Evolutionary conservation across 2,113 vertebrate genomes (phyloP), one percentile per base, ranked within the genome.

Genomic region (Proterorhinus semilunaris): DNA sequence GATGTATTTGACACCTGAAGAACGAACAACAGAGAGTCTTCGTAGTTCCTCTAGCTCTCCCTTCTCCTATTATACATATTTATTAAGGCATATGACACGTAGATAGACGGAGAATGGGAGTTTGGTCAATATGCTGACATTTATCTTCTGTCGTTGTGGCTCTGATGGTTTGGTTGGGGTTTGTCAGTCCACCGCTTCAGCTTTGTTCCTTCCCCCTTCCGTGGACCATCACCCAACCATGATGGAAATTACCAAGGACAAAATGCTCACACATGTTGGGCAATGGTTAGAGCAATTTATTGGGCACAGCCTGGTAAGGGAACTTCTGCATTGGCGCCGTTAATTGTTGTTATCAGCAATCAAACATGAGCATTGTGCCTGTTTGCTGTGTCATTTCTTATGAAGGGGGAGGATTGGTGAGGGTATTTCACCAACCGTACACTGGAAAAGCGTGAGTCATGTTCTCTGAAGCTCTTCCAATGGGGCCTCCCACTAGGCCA

Each of bases 251-350:
- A 78, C 71, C 55, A 66, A 68, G 81, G 83, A 91, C 83, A 88
- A 86, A 89, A 85, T 81, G 87, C 72, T 84, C 80, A 72, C 90
- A 89, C 68, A 78, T 88, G 90, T 82, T 87, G 84, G 83, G 81
- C 87, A 82, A 84, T 72, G 80, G 72, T 83, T 81, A 72, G 66
- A 79, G 67, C 82, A 84, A 83, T 80, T 85, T 81, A 86, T 83
- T 88, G 79, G 71, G 83, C 73, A 61, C 83, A 89, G 82, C 75
- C 67, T 83, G 51, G 57, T 21, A 16, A 16, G 16, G 8, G 46
- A 58, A 55, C 44, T 17, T 45, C 59, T 69, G 78, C 64, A 49
- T 15, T n/a, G 52, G 59, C 51, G 36, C 53, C 42, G 74, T 68
- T 76, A 65, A 75, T 78, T 82, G 71, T 50, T 43, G 62, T 75